Evolutionary conservation across 2,888 invertebrate species (phyloP).

Genomic region (Uloborus plumipes): DNA sequence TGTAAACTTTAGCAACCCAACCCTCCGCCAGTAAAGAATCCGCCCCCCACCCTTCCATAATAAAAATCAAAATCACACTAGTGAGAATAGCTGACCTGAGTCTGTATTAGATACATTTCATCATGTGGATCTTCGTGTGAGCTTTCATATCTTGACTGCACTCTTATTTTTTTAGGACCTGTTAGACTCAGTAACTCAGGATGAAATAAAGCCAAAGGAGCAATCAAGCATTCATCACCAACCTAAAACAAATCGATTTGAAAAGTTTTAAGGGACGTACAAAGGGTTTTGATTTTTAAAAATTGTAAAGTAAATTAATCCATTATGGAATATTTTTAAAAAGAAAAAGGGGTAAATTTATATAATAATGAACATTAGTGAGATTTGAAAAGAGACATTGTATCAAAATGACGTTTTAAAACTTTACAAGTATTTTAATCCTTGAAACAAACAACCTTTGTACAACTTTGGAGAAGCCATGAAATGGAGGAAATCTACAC

Average conservation of each 20-base stretch:
- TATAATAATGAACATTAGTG: neutral
- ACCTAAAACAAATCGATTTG: slow-evolving; percentile 74
- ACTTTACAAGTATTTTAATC: no score
- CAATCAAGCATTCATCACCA: slow-evolving; percentile 93
- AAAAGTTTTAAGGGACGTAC: neutral
- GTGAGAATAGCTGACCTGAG: slow-evolving; percentile 51
- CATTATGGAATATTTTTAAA: no score
- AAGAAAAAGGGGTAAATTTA: neutral
- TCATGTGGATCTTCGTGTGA: slow-evolving; percentile 95
- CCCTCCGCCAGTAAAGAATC: no score
- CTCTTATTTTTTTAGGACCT: slow-evolving; percentile 77
- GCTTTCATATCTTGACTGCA: slow-evolving; percentile 77
- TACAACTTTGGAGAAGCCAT: no score
- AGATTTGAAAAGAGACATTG: neutral
- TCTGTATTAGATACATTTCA: slow-evolving; percentile 90
- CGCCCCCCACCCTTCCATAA: no score
- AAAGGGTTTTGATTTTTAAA: no score
- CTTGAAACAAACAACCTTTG: no score
- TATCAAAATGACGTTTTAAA: no score
- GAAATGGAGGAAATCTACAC: neutral
- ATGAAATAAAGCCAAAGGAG: slow-evolving; percentile 88
- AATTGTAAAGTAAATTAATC: no score
- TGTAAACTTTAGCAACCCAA: no score
- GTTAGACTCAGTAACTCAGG: slow-evolving; percentile 89
- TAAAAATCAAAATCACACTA: neutral